Conservation (phyloP, 2,888 invertebrate species). For the Cephus runcator region DNA sequence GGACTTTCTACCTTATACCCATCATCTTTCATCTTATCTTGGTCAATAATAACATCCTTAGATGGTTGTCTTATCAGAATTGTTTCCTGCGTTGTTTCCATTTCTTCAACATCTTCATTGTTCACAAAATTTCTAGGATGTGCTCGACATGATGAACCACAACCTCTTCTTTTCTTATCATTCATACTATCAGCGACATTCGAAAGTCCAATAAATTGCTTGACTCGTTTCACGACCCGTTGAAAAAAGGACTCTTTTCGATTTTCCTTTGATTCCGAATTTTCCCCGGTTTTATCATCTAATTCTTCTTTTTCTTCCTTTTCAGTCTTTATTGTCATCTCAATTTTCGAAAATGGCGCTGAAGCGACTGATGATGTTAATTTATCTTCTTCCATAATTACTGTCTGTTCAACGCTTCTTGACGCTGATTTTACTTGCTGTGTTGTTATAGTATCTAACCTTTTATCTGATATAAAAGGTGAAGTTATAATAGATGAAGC, state of each 20-base stretch:
- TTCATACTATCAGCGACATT: no score
- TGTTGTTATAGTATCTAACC: no score
- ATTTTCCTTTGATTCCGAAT: not conserved
- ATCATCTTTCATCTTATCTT: not conserved
- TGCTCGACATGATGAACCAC: not conserved
- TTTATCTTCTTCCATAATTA: no score
- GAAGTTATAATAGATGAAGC: no score
- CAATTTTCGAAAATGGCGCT: no score
- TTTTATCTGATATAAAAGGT: no score
- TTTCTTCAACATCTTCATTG: conserved; percentile 16
- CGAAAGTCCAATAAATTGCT: no score
- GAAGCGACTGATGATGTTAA: no score
- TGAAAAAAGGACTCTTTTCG: conserved; percentile 17
- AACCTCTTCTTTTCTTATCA: conserved; percentile 1
- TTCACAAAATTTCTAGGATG: conserved; percentile 19
- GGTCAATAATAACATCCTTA: not conserved
- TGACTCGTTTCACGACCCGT: conserved; percentile 9
- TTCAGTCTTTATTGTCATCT: not conserved
- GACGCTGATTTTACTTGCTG: no score
- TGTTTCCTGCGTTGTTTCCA: not conserved
- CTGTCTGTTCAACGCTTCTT: no score
- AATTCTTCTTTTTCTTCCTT: not conserved
- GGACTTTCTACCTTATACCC: not conserved
- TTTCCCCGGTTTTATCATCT: not conserved
- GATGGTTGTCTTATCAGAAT: not conserved